A percentile compares a stretch with the other conserved stretches of the same genome.
Conservation (phyloP, 2,797 vertebrate genomes). For the Leptatherina wallacei region DNA sequence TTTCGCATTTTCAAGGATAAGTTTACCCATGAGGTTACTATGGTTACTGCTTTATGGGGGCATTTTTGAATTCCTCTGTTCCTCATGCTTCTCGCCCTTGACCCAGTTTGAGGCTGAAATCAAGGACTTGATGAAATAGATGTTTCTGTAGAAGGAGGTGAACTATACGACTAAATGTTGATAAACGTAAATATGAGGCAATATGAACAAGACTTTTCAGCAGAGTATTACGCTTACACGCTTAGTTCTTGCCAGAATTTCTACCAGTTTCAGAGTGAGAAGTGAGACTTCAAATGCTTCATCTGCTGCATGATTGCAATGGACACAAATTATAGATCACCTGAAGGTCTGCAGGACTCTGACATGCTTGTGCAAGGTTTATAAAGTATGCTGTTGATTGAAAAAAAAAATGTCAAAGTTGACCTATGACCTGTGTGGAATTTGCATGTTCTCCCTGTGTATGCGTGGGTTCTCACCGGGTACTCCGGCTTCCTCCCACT, state of each 20-base stretch:
- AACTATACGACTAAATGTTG: too few relatives aligned
- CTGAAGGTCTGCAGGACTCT: conserved; percentile 5
- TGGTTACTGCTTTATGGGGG: conserved; percentile 45
- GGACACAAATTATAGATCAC: background rate
- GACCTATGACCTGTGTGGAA: too few relatives aligned
- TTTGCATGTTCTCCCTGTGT: too few relatives aligned
- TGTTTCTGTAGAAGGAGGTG: conserved; percentile 23
- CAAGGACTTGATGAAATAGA: conserved; percentile 32
- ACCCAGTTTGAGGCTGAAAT: conserved; percentile 60
- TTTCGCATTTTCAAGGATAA: conserved; percentile 44
- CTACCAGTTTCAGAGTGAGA: too few relatives aligned
- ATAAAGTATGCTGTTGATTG: too few relatives aligned
- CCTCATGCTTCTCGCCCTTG: conserved; percentile 52
- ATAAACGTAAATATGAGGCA: background rate
- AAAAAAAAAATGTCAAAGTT: too few relatives aligned
- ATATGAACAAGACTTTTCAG: background rate
- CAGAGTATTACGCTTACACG: too few relatives aligned
- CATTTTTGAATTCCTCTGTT: conserved; percentile 24
- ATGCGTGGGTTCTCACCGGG: too few relatives aligned
- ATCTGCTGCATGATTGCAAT: background rate
- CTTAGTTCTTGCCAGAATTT: too few relatives aligned
- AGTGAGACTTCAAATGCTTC: background rate
- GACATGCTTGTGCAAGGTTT: too few relatives aligned
- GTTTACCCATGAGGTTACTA: conserved; percentile 39
- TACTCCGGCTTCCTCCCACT: too few relatives aligned